Evolutionary conservation across 2,888 invertebrate genomes (phyloP).

Genomic region (Ichneumoninae sp.): DNA sequence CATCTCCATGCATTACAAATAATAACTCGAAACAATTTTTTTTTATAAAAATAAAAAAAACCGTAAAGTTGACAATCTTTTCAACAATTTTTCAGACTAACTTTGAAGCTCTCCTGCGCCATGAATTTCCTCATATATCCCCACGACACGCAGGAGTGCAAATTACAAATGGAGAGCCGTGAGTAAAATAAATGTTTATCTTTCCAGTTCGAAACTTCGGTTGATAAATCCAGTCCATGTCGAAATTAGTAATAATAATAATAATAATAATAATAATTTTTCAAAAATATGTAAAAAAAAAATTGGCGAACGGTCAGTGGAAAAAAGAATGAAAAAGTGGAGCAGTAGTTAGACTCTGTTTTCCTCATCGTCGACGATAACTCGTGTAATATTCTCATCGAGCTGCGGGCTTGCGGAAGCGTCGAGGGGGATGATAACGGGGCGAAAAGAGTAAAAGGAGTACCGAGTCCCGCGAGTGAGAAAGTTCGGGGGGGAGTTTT

Average conservation of each 20-base stretch:
- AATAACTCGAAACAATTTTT: not conserved
- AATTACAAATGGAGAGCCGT: constrained; percentile 97
- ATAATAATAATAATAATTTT: not conserved
- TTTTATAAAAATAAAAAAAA: not conserved
- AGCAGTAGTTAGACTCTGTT: constrained; percentile 29
- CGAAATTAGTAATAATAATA: not conserved
- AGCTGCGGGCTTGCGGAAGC: constrained; percentile 31
- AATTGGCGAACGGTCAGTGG: constrained; percentile 22
- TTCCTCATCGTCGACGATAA: constrained; percentile 50
- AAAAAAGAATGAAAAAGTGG: constrained; percentile 2
- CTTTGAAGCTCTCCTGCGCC: constrained; percentile 94
- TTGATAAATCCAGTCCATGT: not conserved
- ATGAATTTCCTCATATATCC: constrained; percentile 98
- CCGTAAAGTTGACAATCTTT: constrained; percentile 10
- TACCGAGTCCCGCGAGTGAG: constrained; percentile 29
- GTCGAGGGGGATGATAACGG: constrained; percentile 63
- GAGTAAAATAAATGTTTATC: constrained; percentile 85
- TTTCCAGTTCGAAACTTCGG: not conserved
- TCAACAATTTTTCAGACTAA: constrained; percentile 86
- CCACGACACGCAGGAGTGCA: constrained; percentile 97
- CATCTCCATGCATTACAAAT: not conserved
- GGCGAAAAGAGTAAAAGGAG: constrained; percentile 50
- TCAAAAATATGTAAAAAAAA: not conserved
- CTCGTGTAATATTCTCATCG: constrained; percentile 43
- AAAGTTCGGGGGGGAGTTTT: constrained; percentile 58